Evolutionary conservation across 1,140 invertebrate genomes (phyloP).

Genomic region (Diachasmimorpha longicaudata): DNA sequence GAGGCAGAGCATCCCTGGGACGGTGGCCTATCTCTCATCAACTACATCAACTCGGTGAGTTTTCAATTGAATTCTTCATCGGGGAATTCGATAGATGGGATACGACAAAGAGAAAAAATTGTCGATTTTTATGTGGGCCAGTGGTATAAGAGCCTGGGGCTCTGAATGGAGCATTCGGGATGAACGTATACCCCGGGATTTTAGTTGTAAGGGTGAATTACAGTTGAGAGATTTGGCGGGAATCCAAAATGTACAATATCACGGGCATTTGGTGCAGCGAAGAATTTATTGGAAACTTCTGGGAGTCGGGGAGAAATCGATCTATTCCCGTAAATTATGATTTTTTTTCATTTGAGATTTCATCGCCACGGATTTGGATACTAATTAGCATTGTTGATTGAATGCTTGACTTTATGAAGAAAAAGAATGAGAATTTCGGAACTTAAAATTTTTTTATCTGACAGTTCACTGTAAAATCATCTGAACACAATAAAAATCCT

Average conservation of each 20-base stretch:
- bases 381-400: neutral
- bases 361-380: neutral
- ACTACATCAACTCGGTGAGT: constrained; percentile 80
- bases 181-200: neutral
- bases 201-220: constrained; percentile 46
- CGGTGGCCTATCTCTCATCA: constrained; percentile 79
- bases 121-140: neutral
- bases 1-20: constrained; percentile 77
- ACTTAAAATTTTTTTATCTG: too few relatives aligned
- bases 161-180: neutral
- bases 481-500: too few relatives aligned
- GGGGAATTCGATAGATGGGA: neutral
- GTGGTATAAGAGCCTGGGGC: neutral
- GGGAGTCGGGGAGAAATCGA: neutral
- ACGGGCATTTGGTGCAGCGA: constrained; percentile 21
- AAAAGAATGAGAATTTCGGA: too few relatives aligned
- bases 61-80: neutral
- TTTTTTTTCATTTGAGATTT: neutral
- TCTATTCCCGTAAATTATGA: neutral
- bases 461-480: too few relatives aligned
- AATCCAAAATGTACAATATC: constrained; percentile 48
- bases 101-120: neutral
- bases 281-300: neutral
- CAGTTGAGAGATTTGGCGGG: constrained; percentile 42
- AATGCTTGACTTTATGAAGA: neutral